Conservation (phyloP, 2,797 vertebrate species). For the Pelochelys cantorii region DNA sequence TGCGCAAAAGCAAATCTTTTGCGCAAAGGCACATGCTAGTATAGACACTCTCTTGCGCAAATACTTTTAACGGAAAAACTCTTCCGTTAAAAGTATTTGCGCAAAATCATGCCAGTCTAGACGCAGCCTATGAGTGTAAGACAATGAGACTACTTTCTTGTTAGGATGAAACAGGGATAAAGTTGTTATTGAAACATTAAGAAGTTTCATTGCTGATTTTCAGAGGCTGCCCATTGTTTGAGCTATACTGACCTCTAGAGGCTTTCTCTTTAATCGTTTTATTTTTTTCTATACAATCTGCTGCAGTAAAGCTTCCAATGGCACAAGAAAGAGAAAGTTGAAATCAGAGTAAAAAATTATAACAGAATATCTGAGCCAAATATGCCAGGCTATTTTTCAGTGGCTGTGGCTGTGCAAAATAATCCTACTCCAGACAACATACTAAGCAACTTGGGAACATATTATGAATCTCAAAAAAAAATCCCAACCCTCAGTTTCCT, state of each 20-base stretch:
- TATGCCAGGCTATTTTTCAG: not conserved
- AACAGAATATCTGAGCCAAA: not conserved
- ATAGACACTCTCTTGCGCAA: no score
- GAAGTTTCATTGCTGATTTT: no score
- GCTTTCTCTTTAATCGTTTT: not conserved
- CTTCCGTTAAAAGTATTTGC: no score
- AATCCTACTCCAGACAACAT: not conserved
- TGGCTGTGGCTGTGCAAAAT: not conserved
- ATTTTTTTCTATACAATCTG: not conserved
- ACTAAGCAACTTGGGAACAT: not conserved
- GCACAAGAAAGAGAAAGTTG: not conserved
- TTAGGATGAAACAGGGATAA: conserved; percentile 43
- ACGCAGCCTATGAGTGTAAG: not conserved
- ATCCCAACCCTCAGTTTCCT: not conserved
- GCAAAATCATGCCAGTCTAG: no score
- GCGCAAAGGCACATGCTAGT: no score
- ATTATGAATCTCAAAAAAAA: not conserved
- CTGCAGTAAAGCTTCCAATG: not conserved
- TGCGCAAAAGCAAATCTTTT: no score
- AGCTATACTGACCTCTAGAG: conserved; percentile 72
- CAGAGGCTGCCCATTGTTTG: not conserved
- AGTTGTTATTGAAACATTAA: not conserved
- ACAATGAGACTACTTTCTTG: not conserved
- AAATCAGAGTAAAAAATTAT: not conserved
- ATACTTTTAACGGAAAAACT: no score